Conservation (phyloP, 1,140 invertebrate species). For the Anoplolepis gracilipes region DNA sequence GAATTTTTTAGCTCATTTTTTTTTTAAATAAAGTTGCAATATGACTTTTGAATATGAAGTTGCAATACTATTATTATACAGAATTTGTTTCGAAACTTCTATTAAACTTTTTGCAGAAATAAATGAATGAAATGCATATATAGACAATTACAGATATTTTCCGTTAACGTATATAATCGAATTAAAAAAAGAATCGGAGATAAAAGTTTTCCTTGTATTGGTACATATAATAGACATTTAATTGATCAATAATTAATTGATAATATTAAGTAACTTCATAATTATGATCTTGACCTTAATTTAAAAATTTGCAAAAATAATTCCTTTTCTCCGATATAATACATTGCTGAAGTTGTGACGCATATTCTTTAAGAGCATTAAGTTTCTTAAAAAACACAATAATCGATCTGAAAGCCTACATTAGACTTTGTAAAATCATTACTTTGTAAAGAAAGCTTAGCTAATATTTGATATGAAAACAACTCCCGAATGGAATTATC, state of each 20-base stretch:
- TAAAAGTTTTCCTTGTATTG: background rate
- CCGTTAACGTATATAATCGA: background rate
- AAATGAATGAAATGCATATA: background rate
- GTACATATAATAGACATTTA: background rate
- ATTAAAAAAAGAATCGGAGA: background rate
- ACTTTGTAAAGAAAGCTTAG: background rate
- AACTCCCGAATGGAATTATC: background rate
- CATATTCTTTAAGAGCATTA: background rate
- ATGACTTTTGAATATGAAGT: too few species aligned
- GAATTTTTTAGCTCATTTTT: background rate
- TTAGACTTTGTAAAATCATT: background rate
- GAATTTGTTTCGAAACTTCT: background rate
- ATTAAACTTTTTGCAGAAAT: too few species aligned
- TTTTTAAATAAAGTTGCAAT: background rate
- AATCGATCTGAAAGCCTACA: background rate
- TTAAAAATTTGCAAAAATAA: background rate
- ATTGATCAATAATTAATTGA: background rate
- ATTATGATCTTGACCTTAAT: background rate
- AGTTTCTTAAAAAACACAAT: background rate
- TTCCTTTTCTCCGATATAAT: background rate
- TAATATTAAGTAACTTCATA: background rate
- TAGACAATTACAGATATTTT: background rate
- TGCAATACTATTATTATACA: too few species aligned
- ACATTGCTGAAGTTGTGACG: background rate
- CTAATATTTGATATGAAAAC: constrained; percentile 14